Conservation (phyloP, 1,140 invertebrate species). For the Papilio aristodemus region DNA sequence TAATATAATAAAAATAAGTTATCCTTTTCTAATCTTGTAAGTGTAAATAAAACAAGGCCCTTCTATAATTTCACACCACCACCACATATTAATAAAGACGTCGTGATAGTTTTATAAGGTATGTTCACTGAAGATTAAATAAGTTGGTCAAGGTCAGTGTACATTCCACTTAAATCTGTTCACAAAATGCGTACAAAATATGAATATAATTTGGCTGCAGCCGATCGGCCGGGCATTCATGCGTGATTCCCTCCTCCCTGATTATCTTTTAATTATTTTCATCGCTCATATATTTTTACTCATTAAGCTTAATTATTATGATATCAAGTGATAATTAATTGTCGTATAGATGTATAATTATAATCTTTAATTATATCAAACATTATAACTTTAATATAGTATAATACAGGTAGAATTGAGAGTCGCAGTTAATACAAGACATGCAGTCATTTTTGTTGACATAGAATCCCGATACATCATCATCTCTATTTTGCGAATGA, state of each 20-base stretch:
- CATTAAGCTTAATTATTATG: slow-evolving; percentile 11
- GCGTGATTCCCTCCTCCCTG: slow-evolving; percentile 1
- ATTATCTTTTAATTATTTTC: slow-evolving; percentile 23
- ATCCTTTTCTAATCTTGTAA: too few species aligned
- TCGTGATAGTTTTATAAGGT: background rate
- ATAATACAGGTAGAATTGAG: too few species aligned
- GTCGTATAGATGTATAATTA: background rate
- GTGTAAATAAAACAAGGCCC: too few species aligned
- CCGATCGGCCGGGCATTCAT: background rate
- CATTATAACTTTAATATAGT: background rate
- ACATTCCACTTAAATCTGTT: background rate
- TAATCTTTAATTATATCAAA: background rate
- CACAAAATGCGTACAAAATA: slow-evolving; percentile 7
- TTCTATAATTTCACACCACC: too few species aligned
- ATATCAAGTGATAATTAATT: slow-evolving; percentile 3
- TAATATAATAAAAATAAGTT: too few species aligned
- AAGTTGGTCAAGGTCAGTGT: background rate
- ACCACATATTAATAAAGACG: too few species aligned
- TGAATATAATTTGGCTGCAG: slow-evolving; percentile 3
- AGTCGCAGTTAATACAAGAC: too few species aligned
- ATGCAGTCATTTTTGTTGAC: too few species aligned
- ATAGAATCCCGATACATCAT: too few species aligned
- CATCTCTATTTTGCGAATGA: too few species aligned
- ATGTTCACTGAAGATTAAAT: background rate
- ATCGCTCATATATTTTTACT: slow-evolving; percentile 12